Conservation (phyloP, 2,113 vertebrate genomes). For the Apteryx mantelli region DNA sequence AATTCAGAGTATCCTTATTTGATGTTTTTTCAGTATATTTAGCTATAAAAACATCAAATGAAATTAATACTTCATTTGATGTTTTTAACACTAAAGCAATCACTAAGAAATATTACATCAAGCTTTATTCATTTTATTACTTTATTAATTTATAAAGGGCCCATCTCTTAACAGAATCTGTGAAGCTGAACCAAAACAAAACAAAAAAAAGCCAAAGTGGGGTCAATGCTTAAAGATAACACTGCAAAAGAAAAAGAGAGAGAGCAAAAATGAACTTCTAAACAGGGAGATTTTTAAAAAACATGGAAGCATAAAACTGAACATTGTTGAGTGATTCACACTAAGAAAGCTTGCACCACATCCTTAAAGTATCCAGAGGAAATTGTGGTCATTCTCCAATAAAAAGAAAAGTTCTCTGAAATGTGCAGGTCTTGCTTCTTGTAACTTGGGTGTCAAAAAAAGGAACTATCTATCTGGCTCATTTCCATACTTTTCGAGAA, state of each 20-base stretch:
- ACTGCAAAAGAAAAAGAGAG: neutral
- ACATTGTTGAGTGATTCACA: neutral
- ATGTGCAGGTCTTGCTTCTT: neutral
- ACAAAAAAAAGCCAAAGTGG: neutral
- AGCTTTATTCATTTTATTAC: constrained; percentile 34
- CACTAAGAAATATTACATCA: constrained; percentile 37
- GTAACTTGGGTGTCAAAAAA: neutral
- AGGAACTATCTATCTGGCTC: neutral
- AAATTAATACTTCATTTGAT: constrained; percentile 51
- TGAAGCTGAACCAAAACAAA: neutral
- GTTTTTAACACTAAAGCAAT: constrained; percentile 57
- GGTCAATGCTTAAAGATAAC: neutral
- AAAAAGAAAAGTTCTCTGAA: neutral
- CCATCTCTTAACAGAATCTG: neutral
- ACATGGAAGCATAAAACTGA: neutral
- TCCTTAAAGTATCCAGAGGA: neutral
- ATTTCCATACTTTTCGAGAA: neutral
- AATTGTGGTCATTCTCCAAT: neutral
- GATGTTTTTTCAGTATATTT: constrained; percentile 35
- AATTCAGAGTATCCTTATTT: constrained; percentile 44
- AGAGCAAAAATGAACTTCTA: neutral
- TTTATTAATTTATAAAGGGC: constrained; percentile 46
- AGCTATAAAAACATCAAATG: constrained; percentile 60
- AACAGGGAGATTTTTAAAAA: neutral
- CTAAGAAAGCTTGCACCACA: neutral